phyloP scores from a whole-genome alignment of 2,888 invertebrate genomes.

The Apodemia zela region DNA sequence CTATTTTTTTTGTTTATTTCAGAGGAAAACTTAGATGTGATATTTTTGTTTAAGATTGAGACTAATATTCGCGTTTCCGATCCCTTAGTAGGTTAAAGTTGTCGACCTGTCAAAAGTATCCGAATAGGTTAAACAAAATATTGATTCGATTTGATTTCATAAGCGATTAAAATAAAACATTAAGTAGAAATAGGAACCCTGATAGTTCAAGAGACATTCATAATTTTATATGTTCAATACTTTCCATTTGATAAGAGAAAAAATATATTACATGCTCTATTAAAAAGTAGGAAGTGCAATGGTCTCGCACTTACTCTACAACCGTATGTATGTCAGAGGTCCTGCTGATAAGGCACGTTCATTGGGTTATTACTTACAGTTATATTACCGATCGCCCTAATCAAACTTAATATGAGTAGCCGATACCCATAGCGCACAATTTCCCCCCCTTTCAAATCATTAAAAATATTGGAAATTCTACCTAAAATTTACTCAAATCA shows the following conservation, averaged over 20 bases:
- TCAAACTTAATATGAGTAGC: conserved; percentile 4
- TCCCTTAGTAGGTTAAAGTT: too few relatives aligned
- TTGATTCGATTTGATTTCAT: too few relatives aligned
- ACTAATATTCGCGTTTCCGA: too few relatives aligned
- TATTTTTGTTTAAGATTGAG: too few relatives aligned
- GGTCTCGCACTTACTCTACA: conserved; percentile 47
- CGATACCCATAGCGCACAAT: background rate
- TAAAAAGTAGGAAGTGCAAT: conserved; percentile 54
- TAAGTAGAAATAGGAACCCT: too few relatives aligned
- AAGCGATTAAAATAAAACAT: too few relatives aligned
- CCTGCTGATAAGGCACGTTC: conserved; percentile 66
- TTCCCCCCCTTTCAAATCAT: background rate
- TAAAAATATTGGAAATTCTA: background rate
- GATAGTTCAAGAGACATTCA: too few relatives aligned
- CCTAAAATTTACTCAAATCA: background rate
- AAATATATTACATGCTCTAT: conserved; percentile 42
- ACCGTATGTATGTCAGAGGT: conserved; percentile 62
- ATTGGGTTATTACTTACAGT: conserved; percentile 44
- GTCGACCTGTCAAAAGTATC: too few relatives aligned
- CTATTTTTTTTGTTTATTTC: too few relatives aligned
- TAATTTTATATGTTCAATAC: background rate
- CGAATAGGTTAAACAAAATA: too few relatives aligned
- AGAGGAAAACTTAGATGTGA: too few relatives aligned
- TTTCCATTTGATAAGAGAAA: conserved; percentile 13
- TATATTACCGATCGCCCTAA: conserved; percentile 39